phyloP scores from a whole-genome alignment of 2,888 invertebrate genomes.

The Lucinisca nassula region DNA sequence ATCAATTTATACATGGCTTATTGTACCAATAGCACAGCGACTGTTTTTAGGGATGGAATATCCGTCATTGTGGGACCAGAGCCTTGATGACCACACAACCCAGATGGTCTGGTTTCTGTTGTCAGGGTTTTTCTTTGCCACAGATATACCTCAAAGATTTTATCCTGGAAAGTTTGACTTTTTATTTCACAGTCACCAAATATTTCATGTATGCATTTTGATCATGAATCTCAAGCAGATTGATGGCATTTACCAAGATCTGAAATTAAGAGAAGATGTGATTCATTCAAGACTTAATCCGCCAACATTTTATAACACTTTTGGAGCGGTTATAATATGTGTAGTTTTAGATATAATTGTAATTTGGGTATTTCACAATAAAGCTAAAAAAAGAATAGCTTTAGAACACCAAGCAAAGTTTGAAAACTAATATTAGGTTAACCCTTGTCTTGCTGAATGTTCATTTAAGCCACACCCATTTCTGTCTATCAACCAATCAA shows the following conservation, averaged over 20 bases:
- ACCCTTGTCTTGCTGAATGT: no score
- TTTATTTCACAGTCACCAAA: conserved; percentile 87
- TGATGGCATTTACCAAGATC: conserved; percentile 85
- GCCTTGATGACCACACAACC: conserved; percentile 81
- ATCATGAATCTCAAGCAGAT: conserved; percentile 85
- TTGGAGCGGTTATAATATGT: conserved; percentile 82
- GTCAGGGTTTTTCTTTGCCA: conserved; percentile 86
- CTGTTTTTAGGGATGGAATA: conserved; percentile 75
- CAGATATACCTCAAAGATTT: conserved; percentile 86
- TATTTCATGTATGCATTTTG: conserved; percentile 87
- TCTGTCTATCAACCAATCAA: no score
- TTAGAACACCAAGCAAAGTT: not conserved
- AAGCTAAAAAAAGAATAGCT: conserved; percentile 70
- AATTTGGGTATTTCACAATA: conserved; percentile 77
- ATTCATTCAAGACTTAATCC: conserved; percentile 74
- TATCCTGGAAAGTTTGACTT: conserved; percentile 86
- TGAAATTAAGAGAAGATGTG: conserved; percentile 71
- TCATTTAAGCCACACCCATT: no score
- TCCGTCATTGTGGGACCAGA: conserved; percentile 77
- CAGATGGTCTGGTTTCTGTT: conserved; percentile 86
- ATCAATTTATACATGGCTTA: conserved; percentile 85
- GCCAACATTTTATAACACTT: conserved; percentile 83
- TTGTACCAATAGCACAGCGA: conserved; percentile 84
- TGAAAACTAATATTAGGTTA: conserved; percentile 5
- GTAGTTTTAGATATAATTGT: conserved; percentile 78